Base-by-base conservation (phyloP, 2,888 invertebrate species). In the Congeria kusceri region DNA sequence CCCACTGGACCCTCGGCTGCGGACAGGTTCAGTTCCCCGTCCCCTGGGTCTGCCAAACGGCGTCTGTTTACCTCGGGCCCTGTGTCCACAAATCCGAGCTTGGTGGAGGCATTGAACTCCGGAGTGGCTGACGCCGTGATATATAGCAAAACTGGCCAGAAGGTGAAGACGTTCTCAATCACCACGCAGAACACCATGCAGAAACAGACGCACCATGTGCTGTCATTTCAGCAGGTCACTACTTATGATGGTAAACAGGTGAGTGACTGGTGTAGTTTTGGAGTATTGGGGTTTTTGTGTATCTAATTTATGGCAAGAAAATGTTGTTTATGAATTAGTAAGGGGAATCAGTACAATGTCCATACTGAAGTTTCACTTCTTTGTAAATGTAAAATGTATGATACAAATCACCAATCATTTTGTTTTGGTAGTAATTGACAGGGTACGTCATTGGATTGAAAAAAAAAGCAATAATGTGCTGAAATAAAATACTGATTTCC, bases 1-100 rank as follows among this genome's bases (percentile, higher is more conserved):
- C 92, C 92, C 0, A 87, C 90, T 0, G 90, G 86, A 5, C 89
- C 90, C 0, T 89, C 92, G 5, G 90, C 90, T 11, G 86, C 90
- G 4, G 92, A 92, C 75, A 80, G 91, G 20, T 93, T 93, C 78
- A 90, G 88, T 90, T 86, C 93, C 3, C 92, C 93, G 0, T 88
- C 90, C 4, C 91, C 92, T 28, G 91, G 93, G 15, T 91, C 86
- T 74, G 93, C 93, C 49, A 92, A 93, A 80, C 88, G 94, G 28
- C 90, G 92, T 25, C 88, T 94, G 29, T 94, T 94, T 83, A 85
- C 76, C 46, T 78, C 69, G 28, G 80, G 57, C 0, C 9, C 46
- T 0, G 64, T 57, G n/a, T n/a, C n/a, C 49, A 39, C 70, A 23
- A 44, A 23, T 1, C 44, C 64, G 5, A 27, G 53, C 13, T 29